phyloP scores from a whole-genome alignment of 2,113 vertebrate species.

The Calidris pygmaea region DNA sequence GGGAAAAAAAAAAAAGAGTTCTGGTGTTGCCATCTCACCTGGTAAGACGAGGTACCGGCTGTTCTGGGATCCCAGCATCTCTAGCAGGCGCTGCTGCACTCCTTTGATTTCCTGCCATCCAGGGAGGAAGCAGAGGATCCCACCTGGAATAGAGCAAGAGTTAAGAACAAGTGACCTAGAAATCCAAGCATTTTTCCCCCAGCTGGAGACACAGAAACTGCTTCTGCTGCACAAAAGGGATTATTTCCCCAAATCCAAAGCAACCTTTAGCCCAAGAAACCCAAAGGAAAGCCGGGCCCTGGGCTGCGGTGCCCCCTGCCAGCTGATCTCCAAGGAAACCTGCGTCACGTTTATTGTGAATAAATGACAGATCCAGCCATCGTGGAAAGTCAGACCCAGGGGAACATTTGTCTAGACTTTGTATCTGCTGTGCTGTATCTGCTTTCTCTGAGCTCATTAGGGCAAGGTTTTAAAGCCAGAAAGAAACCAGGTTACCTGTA shows the following conservation, averaged over 20 bases:
- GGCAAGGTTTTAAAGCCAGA: neutral
- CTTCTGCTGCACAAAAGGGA: neutral
- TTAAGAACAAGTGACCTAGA: accelerated
- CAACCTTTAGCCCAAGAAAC: neutral
- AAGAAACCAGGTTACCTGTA: neutral
- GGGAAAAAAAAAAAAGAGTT: neutral
- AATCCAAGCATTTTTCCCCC: neutral
- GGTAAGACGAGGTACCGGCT: conserved; percentile 86
- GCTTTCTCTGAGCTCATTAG: neutral
- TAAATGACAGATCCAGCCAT: neutral
- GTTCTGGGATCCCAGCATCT: conserved; percentile 71
- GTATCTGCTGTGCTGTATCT: neutral
- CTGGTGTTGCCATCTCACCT: conserved; percentile 71
- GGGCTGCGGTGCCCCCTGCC: neutral
- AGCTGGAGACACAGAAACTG: neutral
- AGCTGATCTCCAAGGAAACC: neutral
- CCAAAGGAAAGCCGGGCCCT: neutral
- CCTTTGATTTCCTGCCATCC: conserved; percentile 96
- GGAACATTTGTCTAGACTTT: neutral
- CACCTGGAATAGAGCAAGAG: conserved; percentile 76
- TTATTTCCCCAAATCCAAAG: neutral
- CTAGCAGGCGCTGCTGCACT: conserved; percentile 87
- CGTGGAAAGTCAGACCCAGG: neutral
- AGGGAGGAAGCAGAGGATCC: conserved; percentile 94
- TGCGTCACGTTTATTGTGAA: accelerated